phyloP scores from a whole-genome alignment of 2,797 vertebrate genomes.

The Syngnathus rostellatus region DNA sequence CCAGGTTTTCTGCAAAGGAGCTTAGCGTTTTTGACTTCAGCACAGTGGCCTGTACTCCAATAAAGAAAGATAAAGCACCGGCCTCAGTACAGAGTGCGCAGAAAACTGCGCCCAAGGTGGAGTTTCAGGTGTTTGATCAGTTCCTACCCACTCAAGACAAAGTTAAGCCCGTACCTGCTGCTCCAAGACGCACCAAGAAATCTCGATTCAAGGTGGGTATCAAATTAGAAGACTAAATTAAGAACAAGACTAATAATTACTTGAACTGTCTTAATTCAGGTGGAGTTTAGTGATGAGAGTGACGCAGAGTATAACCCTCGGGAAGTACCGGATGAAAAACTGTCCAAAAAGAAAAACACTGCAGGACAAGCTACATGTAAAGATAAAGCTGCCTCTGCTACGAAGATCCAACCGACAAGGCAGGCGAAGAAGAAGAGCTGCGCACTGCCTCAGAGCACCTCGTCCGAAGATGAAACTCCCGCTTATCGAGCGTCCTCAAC shows the following conservation, averaged over 20 bases:
- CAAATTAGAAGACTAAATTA: not conserved
- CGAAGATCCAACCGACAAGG: constrained; percentile 35
- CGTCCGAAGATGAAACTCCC: constrained; percentile 54
- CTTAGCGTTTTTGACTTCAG: constrained; percentile 47
- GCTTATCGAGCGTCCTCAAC: constrained; percentile 13
- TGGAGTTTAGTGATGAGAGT: constrained; percentile 87
- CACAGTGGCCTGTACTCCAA: constrained; percentile 63
- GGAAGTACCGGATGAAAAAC: constrained; percentile 36
- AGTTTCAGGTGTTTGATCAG: constrained; percentile 81
- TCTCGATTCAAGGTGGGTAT: constrained; percentile 72
- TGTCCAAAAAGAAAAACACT: constrained; percentile 27
- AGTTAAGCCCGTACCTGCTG: constrained; percentile 64
- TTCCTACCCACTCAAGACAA: constrained; percentile 48
- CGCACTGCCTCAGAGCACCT: not conserved
- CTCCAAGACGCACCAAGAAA: constrained; percentile 72
- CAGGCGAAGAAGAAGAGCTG: constrained; percentile 43
- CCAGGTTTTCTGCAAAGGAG: constrained; percentile 17
- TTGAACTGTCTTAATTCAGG: constrained; percentile 52
- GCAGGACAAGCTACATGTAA: constrained; percentile 20
- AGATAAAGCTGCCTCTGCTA: constrained; percentile 29
- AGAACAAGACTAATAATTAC: too few species aligned
- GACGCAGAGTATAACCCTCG: constrained; percentile 61
- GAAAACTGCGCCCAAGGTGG: constrained; percentile 41
- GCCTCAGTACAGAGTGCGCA: constrained; percentile 25
- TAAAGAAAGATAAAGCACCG: constrained; percentile 26